Base-by-base conservation (phyloP, 1,140 invertebrate species). In the Danaus plexippus region DNA sequence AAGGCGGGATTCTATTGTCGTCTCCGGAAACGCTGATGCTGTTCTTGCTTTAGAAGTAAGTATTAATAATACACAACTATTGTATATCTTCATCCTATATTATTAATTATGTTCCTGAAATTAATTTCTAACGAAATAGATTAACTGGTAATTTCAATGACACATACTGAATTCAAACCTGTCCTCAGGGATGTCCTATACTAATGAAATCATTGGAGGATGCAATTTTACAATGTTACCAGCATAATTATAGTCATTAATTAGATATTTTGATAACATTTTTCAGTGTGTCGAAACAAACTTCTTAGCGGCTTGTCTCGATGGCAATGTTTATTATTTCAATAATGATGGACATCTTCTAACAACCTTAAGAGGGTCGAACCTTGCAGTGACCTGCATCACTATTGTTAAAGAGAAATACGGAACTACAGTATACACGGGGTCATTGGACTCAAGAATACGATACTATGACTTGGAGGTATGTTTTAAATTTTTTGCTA, bases 381-480 rank as follows among this genome's bases (percentile, higher is more conserved):
- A 88, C 60, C 73, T 87, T 9, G 89, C 90, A 0, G 89, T 91
- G 7, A 91, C 90, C 0, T 91, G 90, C 68, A 71, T 91, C 1
- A 88, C 87, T 18, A 83, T 91, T 10, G 71, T 69, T 1, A 73
- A 75, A 50, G 85, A 87, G 12, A 73, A 75, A 56, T 85, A 79
- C 60, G 81, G 80, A 42, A 88, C 88, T 11, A 88, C 86, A 32
- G 76, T 91, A 1, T 91, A 89, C 59, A 90, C 90, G 10, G 90
- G 90, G 7, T 91, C 90, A 2, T 74, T 91, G 44, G 90, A 91
- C 67, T 89, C 89, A 3, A 85, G 87, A 56, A 86, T 91, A 68
- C 79, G 90, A 11, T 90, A 89, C 68, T 91, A 90, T 62, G 87
- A 90, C 67, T 84, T 90, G 55, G 85, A 83, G 73, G 90, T 91